Evolutionary conservation across 2,113 vertebrate species (phyloP).

Genomic region (Salvelinus fontinalis): DNA sequence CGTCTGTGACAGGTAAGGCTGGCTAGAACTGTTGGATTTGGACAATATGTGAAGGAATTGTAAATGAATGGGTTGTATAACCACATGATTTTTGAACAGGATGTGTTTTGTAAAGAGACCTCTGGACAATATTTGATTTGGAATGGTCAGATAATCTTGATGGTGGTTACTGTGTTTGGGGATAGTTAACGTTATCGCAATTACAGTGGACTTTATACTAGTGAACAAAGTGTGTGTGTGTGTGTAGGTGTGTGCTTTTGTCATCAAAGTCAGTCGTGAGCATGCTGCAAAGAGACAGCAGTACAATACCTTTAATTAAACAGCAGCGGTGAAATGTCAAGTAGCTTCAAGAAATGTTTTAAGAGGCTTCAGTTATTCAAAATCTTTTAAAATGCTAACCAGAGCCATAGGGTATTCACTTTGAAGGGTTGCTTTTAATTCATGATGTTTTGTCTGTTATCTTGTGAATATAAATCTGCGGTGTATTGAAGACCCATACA

Average conservation of each 20-base stretch:
- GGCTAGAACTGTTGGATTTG: neutral
- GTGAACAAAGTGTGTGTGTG: neutral
- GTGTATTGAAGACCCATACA: neutral
- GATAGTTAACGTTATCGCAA: neutral
- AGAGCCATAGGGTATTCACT: neutral
- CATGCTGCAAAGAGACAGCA: constrained; percentile 33
- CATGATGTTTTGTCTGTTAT: neutral
- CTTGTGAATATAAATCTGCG: neutral
- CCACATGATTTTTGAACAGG: neutral
- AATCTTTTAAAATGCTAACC: neutral
- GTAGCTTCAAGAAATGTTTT: constrained; percentile 37
- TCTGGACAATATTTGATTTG: neutral
- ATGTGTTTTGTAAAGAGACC: too few relatives aligned
- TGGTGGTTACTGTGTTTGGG: neutral
- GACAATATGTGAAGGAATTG: neutral
- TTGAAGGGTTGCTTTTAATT: neutral
- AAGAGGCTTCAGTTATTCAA: constrained; percentile 39
- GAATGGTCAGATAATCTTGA: neutral
- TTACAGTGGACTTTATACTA: neutral
- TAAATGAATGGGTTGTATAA: neutral
- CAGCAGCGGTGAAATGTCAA: neutral
- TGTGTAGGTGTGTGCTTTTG: constrained; percentile 8
- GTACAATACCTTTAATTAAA: neutral
- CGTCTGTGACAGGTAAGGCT: neutral
- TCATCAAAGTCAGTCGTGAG: constrained; percentile 26